Conservation (phyloP, 2,888 invertebrate species). For the Eilema depressum region DNA sequence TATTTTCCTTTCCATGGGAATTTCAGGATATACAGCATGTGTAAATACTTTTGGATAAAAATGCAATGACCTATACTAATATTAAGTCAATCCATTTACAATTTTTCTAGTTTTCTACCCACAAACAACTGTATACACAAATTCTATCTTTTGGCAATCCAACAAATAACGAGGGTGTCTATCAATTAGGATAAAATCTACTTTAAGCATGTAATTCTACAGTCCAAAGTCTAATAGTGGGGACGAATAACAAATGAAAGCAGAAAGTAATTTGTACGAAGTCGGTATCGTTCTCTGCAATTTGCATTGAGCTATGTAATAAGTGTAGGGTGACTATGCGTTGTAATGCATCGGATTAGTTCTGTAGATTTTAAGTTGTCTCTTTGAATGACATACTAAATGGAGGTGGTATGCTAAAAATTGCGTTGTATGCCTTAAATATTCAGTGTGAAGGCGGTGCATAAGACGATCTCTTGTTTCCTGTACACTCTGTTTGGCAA, state of each 20-base stretch:
- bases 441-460: no score
- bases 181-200: slow-evolving; percentile 1
- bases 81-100: no score
- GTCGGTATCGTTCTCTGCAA: slow-evolving; percentile 2
- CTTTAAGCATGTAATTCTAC: not conserved
- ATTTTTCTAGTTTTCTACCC: no score
- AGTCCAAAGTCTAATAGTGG: slow-evolving; percentile 20
- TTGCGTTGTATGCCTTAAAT: not conserved
- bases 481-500: no score
- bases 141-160: not conserved
- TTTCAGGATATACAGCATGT: no score
- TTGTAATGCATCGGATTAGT: not conserved
- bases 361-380: not conserved
- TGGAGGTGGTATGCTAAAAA: no score
- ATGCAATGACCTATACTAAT: no score
- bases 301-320: slow-evolving; percentile 12
- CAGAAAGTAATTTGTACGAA: slow-evolving; percentile 10
- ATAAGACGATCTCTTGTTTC: no score
- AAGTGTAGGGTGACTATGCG: slow-evolving; percentile 8
- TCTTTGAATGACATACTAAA: no score
- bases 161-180: not conserved
- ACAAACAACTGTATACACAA: not conserved
- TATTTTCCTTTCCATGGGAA: no score
- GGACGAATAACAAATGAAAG: slow-evolving; percentile 28
- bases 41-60: no score